These are phyloP conservation scores for Zoanthus sociatus DNA, from an alignment of 92 coral and sea anemone genomes.

Conservation along the genomic window DNA sequence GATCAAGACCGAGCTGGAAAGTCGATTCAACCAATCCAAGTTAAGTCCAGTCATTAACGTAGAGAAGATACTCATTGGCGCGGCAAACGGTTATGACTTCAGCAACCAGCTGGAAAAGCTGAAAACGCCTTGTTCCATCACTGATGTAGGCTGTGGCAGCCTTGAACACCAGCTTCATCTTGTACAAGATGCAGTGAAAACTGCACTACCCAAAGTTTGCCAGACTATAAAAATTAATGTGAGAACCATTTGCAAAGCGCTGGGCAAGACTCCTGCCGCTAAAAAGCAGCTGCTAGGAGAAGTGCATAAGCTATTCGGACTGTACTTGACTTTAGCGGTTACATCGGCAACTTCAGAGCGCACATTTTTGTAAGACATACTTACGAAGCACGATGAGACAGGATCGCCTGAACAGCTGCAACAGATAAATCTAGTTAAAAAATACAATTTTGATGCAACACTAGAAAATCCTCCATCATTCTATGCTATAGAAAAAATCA, in stretches of 20 bases:
- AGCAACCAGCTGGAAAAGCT: conserved; percentile 20
- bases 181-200: conserved; percentile 32
- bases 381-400: background rate
- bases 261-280: conserved; percentile 9
- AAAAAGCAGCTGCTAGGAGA: conserved; percentile 20
- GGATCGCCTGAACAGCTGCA: background rate
- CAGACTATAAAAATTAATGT: background rate
- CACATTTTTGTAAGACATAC: background rate
- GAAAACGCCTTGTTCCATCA: conserved; percentile 22
- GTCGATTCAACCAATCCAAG: conserved; percentile 60
- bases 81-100: conserved; percentile 49
- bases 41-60: conserved; percentile 46
- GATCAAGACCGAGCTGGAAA: conserved; percentile 52
- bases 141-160: conserved; percentile 43
- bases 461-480: no score
- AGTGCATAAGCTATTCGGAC: background rate
- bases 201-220: conserved; percentile 12
- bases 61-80: conserved; percentile 41
- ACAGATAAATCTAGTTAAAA: no score
- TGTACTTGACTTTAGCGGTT: conserved; percentile 36
- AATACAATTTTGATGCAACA: no score
- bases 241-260: conserved; percentile 26
- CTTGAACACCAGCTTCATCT: conserved; percentile 55
- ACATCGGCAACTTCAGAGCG: conserved; percentile 2
- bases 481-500: no score